These are phyloP conservation scores for Hestina assimilis DNA, from an alignment of 1,140 invertebrate genomes.

Conservation along the genomic window DNA sequence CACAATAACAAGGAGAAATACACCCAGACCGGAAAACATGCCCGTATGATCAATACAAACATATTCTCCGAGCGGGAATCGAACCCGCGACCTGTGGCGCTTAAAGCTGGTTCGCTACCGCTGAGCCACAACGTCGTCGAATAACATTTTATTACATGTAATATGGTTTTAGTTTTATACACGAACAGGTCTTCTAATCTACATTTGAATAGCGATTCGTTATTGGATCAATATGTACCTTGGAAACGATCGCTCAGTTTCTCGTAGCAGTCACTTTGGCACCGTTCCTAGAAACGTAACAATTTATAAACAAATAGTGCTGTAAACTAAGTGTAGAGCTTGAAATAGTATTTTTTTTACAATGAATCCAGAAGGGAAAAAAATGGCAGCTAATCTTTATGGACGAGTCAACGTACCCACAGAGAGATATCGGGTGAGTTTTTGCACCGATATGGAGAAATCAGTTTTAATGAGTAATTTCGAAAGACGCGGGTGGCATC, in stretches of 20 bases:
- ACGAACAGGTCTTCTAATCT: no score
- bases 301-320: neutral
- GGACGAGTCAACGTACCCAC: slow-evolving; percentile 6
- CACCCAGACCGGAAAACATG: no score
- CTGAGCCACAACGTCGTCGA: no score
- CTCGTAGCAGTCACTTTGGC: neutral
- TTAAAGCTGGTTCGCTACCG: no score
- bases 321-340: no score
- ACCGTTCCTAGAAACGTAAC: neutral
- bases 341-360: neutral
- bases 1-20: no score
- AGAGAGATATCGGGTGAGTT: slow-evolving; percentile 11
- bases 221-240: neutral
- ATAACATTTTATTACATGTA: no score
- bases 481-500: slow-evolving; percentile 94
- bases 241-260: neutral
- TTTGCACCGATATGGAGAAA: slow-evolving; percentile 86
- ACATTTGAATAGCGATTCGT: neutral
- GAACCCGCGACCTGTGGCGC: no score
- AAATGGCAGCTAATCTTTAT: slow-evolving; percentile 8
- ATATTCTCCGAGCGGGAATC: no score
- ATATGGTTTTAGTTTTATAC: no score
- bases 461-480: slow-evolving; percentile 97
- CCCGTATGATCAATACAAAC: no score
- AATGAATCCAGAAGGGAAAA: slow-evolving; percentile 6